phyloP scores from a whole-genome alignment of 2,797 vertebrate species.

The Vultur gryphus region DNA sequence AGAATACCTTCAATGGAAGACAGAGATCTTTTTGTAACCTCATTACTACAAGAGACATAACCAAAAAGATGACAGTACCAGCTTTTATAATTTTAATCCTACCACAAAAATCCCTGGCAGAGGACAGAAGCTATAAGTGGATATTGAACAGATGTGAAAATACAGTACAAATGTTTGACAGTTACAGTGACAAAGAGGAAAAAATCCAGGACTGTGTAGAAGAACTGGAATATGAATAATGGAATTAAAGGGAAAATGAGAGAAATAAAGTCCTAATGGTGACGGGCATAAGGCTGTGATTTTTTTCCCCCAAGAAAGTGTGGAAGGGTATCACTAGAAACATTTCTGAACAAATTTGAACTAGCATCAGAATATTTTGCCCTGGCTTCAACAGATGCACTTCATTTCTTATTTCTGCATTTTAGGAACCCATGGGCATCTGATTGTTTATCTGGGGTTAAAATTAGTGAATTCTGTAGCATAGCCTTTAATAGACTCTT shows the following conservation, averaged over 20 bases:
- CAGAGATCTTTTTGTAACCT: neutral
- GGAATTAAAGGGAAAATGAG: neutral
- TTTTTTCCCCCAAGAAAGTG: neutral
- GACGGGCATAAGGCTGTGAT: fast-evolving
- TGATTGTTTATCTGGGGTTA: neutral
- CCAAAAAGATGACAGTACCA: neutral
- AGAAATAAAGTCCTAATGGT: neutral
- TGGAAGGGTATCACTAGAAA: neutral
- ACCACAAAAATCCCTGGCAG: neutral
- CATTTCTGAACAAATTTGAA: neutral
- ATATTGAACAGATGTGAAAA: neutral
- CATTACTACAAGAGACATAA: neutral
- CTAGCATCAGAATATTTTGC: neutral
- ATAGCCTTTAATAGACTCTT: neutral
- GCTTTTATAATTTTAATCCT: neutral
- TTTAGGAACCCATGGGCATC: neutral
- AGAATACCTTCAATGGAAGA: neutral
- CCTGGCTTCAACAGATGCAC: neutral
- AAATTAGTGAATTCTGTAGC: neutral
- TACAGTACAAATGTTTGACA: neutral
- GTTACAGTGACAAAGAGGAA: neutral
- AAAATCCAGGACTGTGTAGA: neutral
- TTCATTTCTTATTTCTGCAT: neutral
- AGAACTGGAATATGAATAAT: neutral
- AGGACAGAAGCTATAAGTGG: neutral